Evolutionary conservation across 2,113 vertebrate species (phyloP).

Genomic region (Pleuronectes platessa): DNA sequence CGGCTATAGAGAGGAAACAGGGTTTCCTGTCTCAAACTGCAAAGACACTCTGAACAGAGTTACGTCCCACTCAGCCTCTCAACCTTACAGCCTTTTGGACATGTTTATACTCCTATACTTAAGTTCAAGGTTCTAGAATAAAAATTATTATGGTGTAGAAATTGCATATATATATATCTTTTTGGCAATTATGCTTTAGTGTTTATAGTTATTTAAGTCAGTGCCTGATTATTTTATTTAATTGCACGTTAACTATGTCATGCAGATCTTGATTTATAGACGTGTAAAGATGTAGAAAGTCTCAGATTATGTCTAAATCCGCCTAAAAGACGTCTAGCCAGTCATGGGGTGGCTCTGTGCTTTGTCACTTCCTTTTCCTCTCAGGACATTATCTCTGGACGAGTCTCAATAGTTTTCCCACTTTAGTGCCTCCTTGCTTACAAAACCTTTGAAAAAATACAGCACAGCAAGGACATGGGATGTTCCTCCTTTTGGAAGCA

Average conservation of each 20-base stretch:
- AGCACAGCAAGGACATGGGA: neutral
- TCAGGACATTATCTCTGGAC: neutral
- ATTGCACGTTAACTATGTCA: neutral
- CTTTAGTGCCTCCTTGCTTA: conserved; percentile 11
- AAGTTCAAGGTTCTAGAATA: neutral
- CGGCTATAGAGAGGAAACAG: conserved; percentile 69
- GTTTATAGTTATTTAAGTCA: neutral
- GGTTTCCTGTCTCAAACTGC: conserved; percentile 70
- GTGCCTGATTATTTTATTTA: neutral
- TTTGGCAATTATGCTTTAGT: neutral
- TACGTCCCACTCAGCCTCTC: conserved; percentile 1
- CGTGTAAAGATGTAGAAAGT: neutral
- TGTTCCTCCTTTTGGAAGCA: neutral
- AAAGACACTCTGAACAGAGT: conserved; percentile 27
- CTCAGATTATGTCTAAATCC: conserved; percentile 16
- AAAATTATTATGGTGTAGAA: neutral
- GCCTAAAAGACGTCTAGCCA: conserved; percentile 25
- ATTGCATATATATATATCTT: neutral
- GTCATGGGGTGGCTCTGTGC: conserved; percentile 21
- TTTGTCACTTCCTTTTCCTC: conserved; percentile 65
- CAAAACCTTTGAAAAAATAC: neutral
- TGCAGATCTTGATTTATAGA: neutral
- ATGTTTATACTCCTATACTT: neutral
- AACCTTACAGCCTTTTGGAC: neutral
- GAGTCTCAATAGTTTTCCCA: conserved; percentile 33